Conservation (phyloP, 2,888 invertebrate genomes). For the Fragum whitleyi region DNA sequence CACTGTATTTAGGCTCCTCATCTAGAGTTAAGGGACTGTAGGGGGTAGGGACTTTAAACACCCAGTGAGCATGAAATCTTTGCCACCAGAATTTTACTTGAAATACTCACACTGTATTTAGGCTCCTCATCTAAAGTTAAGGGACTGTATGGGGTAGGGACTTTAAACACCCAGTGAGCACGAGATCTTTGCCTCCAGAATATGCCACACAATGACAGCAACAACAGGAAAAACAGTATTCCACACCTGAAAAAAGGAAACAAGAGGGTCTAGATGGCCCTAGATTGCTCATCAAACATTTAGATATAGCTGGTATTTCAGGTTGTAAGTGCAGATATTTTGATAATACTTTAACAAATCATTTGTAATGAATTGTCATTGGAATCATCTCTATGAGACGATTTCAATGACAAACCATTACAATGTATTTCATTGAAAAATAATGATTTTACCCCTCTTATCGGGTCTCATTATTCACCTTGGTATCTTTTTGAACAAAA, state of each 20-base stretch:
- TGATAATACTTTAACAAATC: no score
- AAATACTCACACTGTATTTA: slow-evolving; percentile 58
- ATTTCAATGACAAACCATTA: no score
- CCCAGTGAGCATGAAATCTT: slow-evolving; percentile 71
- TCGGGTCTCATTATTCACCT: no score
- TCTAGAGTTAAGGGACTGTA: slow-evolving; percentile 66
- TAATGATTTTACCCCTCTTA: no score
- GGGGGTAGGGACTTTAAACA: slow-evolving; percentile 65
- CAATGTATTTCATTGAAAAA: no score
- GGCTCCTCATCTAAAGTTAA: slow-evolving; percentile 59
- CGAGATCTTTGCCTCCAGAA: slow-evolving; percentile 78
- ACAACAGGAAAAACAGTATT: slow-evolving; percentile 77
- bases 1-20: slow-evolving; percentile 54
- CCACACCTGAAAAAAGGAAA: slow-evolving; percentile 78
- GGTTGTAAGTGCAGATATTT: neutral
- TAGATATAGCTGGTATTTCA: no score
- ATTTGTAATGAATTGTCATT: no score
- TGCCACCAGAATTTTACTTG: slow-evolving; percentile 77
- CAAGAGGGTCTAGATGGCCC: no score
- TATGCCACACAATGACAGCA: slow-evolving; percentile 78
- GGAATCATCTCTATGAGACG: no score
- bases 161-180: slow-evolving; percentile 71
- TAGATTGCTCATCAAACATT: slow-evolving; percentile 25
- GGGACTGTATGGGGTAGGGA: slow-evolving; percentile 64
- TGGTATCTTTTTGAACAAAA: no score